These are phyloP conservation scores for Halisarca cf. caerulea DNA, from an alignment of 37 sponge, comb jelly and placozoan genomes.

Conservation along the genomic window DNA sequence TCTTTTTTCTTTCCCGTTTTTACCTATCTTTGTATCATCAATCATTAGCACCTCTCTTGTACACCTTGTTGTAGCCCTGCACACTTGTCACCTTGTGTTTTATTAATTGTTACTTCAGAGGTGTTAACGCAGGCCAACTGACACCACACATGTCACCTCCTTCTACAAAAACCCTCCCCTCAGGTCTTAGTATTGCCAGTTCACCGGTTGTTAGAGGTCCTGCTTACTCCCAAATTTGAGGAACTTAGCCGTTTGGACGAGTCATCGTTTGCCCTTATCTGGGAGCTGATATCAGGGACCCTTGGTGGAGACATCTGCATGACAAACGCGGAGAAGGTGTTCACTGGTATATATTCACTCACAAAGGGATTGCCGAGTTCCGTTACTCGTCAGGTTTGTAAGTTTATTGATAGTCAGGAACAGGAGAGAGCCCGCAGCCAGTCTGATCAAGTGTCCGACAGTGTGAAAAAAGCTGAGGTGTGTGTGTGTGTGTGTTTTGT, in stretches of 20 bases:
- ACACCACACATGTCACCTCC: too few species aligned
- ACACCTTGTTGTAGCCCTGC: too few species aligned
- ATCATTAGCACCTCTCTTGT: too few species aligned
- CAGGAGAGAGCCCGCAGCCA: not conserved
- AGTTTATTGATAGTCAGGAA: not conserved
- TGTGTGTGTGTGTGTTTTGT: too few species aligned
- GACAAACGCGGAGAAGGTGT: not conserved
- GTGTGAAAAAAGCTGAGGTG: too few species aligned
- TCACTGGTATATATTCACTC: not conserved
- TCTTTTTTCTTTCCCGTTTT: too few species aligned
- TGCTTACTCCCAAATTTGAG: not conserved
- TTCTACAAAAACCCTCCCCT: too few species aligned
- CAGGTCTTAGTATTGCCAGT: not conserved
- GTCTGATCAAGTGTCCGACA: too few species aligned
- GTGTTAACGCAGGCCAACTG: too few species aligned
- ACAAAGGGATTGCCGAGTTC: not conserved
- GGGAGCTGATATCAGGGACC: not conserved
- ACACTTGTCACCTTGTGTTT: too few species aligned
- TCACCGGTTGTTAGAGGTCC: not conserved
- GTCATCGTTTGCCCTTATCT: not conserved
- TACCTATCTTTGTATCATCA: too few species aligned
- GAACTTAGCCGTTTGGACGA: not conserved
- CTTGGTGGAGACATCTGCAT: not conserved
- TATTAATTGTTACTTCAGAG: too few species aligned
- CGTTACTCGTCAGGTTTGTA: not conserved